Evolutionary conservation across 2,113 vertebrate species (phyloP), one percentile per base, ranked within the genome.

Genomic region (Climacteris rufus): DNA sequence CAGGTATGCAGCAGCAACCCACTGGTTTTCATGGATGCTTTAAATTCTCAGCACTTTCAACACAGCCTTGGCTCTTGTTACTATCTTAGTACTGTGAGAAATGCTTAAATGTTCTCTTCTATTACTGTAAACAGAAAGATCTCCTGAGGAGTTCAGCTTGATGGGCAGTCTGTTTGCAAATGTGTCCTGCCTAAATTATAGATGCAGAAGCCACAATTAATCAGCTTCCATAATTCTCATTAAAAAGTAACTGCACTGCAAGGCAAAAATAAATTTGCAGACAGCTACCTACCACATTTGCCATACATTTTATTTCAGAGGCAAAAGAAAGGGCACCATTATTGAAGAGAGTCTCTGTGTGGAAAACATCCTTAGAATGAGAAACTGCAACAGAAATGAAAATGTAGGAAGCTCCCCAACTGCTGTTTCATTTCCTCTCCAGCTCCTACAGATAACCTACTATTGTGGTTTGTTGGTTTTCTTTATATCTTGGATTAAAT

Each of bases 231-330:
- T 63, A 79, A 24, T 84, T 54, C 70, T 89, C 74, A 83, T 84
- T 63, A 80, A 87, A 87, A 88, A 92, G 90, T 78, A 92, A 86
- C 52, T 81, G 23, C 35, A 40, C 42, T 63, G 40, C 39, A 63
- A 85, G 68, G 52, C 45, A 81, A 90, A 97, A 96, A 96, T 49
- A 92, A 83, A 87, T 75, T 68, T 70, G 24, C 50, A 85, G 84
- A 16, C 8, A 83, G 42, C 18, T 69, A 69, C 54, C 70, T 79
- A 49, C 27, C 76, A 42, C 35, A 74, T 27, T 83, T 74, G 25
- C 52, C 39, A 90, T 65, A 47, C 33, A 9, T 77, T 90, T 79
- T 60, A 85, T 83, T 83, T 74, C 52, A 83, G 56, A 93, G 24
- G 28, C 10, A 77, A 71, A 85, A 63, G 39, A 22, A 4, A 28